Evolutionary conservation across 2,888 invertebrate species (phyloP), one percentile per base, ranked within the genome.

Genomic region (Pheosia tremula): DNA sequence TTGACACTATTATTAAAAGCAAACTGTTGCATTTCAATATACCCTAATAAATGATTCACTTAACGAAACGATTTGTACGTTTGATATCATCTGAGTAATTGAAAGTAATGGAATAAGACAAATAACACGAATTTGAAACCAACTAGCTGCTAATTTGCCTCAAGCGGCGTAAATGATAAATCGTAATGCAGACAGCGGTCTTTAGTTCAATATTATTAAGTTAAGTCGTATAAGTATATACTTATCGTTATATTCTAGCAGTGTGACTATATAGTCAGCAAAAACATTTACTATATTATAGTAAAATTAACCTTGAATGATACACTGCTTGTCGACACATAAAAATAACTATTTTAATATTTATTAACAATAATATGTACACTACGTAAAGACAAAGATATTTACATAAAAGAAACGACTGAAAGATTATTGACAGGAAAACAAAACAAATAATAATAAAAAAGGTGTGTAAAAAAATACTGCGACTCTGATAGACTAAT

Each of bases 101-200:
- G 64, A 62, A 45, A 58, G 57, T 64, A 76, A 76, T 73, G 58
- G 63, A 74, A 68, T 75, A 54, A 66, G 74, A 70, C 73, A 75
- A 75, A 74, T 75, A 63, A 75, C 66, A 64, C 57, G 69, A 66
- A 70, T 67, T 75, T 69, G 43, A 68, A 72, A 74, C 66, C 61
- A 66, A 60, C 66, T 62, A 67, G 63, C 66, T 66, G 56, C 61
- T 67, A 58, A 63, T 67, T 70, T 67, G 66, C 67, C 62, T 63
- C 61, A 37, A 68, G 74, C 64, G 55, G 72, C 58, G 64, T 66
- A 61, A 68, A 74, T 77, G 66, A 78, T 76, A 76, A 74, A 76
- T 77, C 64, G 66, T 66, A 59, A 59, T 38, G 65, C 61, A 57
- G 65, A 61, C 67, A 60, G 58, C 64, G 13, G 5, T 38, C 45